Conservation (phyloP, 2,888 invertebrate genomes). For the Tinea semifulvella region DNA sequence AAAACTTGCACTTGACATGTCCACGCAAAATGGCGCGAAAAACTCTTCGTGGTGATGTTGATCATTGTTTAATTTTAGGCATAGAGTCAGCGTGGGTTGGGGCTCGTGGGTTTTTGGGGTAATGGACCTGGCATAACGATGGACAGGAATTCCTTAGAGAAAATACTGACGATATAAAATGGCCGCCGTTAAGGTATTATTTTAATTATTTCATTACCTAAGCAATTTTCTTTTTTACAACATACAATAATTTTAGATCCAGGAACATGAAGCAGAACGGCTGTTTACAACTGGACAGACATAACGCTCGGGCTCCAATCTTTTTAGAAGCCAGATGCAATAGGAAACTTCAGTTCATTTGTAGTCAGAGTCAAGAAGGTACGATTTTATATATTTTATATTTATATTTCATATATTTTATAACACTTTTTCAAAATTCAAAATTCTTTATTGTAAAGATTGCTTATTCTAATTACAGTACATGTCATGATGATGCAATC, state of each 20-base stretch:
- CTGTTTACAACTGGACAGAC: conserved; percentile 57
- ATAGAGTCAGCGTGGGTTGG: conserved; percentile 65
- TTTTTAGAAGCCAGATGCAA: conserved; percentile 60
- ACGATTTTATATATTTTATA: too few relatives aligned
- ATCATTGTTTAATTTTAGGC: conserved; percentile 26
- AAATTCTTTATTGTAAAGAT: too few relatives aligned
- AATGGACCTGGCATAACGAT: conserved; percentile 54
- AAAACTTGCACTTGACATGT: too few relatives aligned
- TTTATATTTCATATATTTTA: too few relatives aligned
- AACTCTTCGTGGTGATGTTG: too few relatives aligned
- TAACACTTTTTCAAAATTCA: too few relatives aligned
- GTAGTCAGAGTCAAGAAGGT: conserved; percentile 41
- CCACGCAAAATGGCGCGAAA: too few relatives aligned
- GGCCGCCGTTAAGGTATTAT: conserved; percentile 54
- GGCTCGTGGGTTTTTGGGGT: conserved; percentile 42
- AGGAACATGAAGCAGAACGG: conserved; percentile 43
- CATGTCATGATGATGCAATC: too few relatives aligned
- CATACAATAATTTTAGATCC: conserved; percentile 28
- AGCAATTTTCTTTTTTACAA: too few relatives aligned
- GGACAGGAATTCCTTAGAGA: conserved; percentile 42
- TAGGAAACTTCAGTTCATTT: conserved; percentile 58
- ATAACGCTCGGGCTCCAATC: conserved; percentile 40
- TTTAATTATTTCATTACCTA: too few relatives aligned
- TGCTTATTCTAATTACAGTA: too few relatives aligned
- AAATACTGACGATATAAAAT: conserved; percentile 29